phyloP scores from a whole-genome alignment of 2,888 invertebrate species.

The Melitaea athalia region DNA sequence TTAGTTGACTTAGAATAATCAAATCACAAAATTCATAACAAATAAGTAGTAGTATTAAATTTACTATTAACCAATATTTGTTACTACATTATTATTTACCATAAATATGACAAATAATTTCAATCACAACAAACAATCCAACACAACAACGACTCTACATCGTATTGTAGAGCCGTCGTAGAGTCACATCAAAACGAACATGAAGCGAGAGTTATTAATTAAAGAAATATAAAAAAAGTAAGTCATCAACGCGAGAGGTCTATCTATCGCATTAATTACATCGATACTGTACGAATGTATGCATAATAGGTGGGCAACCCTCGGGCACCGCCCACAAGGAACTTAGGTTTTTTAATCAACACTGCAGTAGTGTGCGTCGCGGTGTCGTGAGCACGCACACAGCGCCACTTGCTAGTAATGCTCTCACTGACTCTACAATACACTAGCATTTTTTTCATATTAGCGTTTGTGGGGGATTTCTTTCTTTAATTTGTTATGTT shows the following conservation, averaged over 20 bases:
- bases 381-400: constrained; percentile 63
- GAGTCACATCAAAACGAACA: neutral
- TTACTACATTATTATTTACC: no score
- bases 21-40: no score
- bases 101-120: no score
- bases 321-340: constrained; percentile 35
- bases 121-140: neutral
- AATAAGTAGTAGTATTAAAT: no score
- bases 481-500: neutral
- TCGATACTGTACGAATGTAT: constrained; percentile 45
- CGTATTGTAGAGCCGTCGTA: neutral
- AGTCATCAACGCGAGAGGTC: constrained; percentile 11
- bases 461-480: constrained; percentile 4
- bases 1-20: no score
- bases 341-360: constrained; percentile 71
- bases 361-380: constrained; percentile 76
- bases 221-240: constrained; percentile 2
- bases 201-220: neutral
- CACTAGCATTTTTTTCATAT: constrained; percentile 8
- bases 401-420: constrained; percentile 10
- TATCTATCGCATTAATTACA: constrained; percentile 16
- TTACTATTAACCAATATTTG: no score
- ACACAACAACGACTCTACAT: neutral
- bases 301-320: constrained; percentile 43
- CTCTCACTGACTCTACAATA: constrained; percentile 12